Evolutionary conservation across 2,113 vertebrate genomes (phyloP).

Genomic region (Cyanistes caeruleus): DNA sequence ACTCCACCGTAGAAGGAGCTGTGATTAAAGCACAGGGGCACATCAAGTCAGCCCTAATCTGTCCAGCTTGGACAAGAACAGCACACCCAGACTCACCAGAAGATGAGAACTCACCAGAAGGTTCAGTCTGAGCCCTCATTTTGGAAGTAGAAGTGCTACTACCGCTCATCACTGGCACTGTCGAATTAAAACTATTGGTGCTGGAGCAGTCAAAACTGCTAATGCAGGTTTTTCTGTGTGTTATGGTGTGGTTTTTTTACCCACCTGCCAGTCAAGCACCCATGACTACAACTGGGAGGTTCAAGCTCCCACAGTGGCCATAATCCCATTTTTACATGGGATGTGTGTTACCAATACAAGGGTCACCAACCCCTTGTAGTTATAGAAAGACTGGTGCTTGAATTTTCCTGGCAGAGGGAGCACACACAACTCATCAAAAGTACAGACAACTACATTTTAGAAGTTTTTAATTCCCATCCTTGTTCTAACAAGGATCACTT

Average conservation of each 20-base stretch:
- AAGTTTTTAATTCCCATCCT: not conserved
- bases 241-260: not conserved
- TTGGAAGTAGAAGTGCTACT: not conserved
- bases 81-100: accelerated
- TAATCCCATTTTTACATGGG: not conserved
- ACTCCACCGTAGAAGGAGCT: not conserved
- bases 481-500: not conserved
- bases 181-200: not conserved
- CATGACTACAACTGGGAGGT: not conserved
- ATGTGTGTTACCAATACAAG: not conserved
- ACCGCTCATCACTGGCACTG: not conserved
- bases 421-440: not conserved
- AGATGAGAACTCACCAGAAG: too few relatives aligned
- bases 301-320: not conserved
- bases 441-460: not conserved
- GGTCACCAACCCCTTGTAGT: not conserved
- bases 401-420: not conserved
- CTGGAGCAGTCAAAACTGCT: not conserved
- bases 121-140: not conserved
- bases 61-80: not conserved
- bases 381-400: not conserved
- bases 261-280: not conserved
- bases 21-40: not conserved
- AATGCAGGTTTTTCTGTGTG: not conserved
- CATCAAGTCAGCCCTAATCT: not conserved